Percentiles rank a stretch among this genome's conserved stretches.
Conservation (phyloP, 2,113 vertebrate genomes). For the Elaphurus davidianus region DNA sequence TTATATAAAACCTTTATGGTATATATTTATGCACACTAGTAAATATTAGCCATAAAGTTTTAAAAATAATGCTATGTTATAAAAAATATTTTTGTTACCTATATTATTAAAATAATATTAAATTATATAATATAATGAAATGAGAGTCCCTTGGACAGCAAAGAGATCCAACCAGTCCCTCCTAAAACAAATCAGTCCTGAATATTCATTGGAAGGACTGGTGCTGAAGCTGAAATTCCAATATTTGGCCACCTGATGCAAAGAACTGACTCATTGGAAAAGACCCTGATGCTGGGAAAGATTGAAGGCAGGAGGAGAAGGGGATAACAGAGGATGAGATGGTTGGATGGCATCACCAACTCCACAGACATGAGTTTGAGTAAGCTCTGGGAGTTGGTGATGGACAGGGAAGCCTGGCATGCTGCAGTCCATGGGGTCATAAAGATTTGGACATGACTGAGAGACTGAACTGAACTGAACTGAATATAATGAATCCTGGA, state of each 20-base stretch:
- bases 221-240: background rate
- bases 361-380: background rate
- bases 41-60: background rate
- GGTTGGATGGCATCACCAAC: background rate
- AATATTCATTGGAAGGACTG: background rate
- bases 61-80: background rate
- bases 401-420: rapidly evolving
- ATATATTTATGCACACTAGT: background rate
- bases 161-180: background rate
- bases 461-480: background rate
- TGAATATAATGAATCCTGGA: background rate
- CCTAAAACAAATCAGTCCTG: background rate
- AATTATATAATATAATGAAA: background rate
- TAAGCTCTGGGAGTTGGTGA: background rate
- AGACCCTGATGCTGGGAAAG: background rate
- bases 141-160: background rate
- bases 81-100: background rate
- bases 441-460: background rate
- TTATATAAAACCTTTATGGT: background rate
- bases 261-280: background rate
- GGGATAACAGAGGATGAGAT: background rate
- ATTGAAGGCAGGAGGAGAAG: background rate
- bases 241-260: background rate
- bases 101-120: conserved; percentile 7
- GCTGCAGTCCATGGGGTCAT: background rate